phyloP scores from a whole-genome alignment of 2,113 vertebrate genomes.

The Genyomyrus donnyi region DNA sequence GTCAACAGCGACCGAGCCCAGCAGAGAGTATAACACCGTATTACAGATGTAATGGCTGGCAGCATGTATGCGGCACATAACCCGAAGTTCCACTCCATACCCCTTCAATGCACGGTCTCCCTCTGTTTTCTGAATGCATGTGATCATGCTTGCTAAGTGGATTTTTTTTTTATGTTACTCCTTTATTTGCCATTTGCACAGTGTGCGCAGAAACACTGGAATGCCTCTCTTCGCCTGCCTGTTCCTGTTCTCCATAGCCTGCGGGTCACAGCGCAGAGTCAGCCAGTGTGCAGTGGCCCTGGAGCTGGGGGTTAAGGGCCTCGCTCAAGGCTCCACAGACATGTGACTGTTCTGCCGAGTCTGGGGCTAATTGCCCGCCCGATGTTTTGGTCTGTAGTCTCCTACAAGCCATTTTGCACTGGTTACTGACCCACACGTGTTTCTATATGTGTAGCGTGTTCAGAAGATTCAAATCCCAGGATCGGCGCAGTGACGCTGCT shows the following conservation, averaged over 20 bases:
- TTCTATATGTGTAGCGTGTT: neutral
- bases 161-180: neutral
- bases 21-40: constrained; percentile 28
- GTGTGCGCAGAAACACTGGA: neutral
- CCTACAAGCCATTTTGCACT: neutral
- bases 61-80: neutral
- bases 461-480: neutral
- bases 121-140: neutral
- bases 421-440: neutral
- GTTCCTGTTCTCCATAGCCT: neutral
- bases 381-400: neutral
- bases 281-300: neutral
- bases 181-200: neutral
- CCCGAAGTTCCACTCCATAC: neutral
- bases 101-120: neutral
- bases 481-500: neutral
- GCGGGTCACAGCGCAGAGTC: neutral
- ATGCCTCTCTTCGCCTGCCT: neutral
- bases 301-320: neutral
- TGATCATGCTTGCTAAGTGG: neutral
- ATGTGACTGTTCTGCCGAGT: neutral
- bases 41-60: neutral
- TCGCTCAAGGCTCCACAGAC: neutral
- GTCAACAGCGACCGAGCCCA: constrained; percentile 42
- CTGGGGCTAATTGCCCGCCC: neutral